Conservation (phyloP, 2,888 invertebrate genomes). For the Asteroscopus sphinx region DNA sequence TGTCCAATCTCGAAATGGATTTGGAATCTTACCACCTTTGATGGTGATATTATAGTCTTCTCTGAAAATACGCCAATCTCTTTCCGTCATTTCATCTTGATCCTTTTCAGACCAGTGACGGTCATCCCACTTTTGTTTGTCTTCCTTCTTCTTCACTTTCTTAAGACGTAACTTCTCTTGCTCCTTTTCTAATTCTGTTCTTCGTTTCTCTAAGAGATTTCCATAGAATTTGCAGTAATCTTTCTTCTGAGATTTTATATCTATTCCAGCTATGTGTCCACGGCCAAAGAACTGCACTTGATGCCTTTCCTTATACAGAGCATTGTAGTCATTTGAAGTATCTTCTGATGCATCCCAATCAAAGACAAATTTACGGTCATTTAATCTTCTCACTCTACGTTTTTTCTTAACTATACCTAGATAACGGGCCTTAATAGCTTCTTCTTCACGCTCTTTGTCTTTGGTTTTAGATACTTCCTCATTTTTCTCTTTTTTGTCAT, state of each 20-base stretch:
- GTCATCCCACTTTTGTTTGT: slow-evolving; percentile 99
- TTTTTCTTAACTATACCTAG: slow-evolving; percentile 98
- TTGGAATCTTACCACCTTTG: slow-evolving; percentile 99
- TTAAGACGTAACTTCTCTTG: slow-evolving; percentile 98
- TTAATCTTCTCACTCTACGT: slow-evolving; percentile 96
- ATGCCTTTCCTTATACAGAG: slow-evolving; percentile 98
- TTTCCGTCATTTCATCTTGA: slow-evolving; percentile 98
- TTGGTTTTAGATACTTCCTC: slow-evolving; percentile 91
- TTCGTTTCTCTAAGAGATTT: slow-evolving; percentile 97
- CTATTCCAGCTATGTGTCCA: slow-evolving; percentile 99
- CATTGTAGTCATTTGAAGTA: slow-evolving; percentile 99
- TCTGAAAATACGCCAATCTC: slow-evolving; percentile 99
- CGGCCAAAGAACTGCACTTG: slow-evolving; percentile 99
- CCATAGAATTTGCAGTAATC: slow-evolving; percentile 99
- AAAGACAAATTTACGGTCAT: slow-evolving; percentile 99
- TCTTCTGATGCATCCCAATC: slow-evolving; percentile 99
- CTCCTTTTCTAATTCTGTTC: slow-evolving; percentile 98
- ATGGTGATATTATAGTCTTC: slow-evolving; percentile 99
- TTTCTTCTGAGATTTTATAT: slow-evolving; percentile 98
- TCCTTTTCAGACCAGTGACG: slow-evolving; percentile 99
- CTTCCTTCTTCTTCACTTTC: slow-evolving; percentile 98
- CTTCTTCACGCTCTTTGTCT: slow-evolving; percentile 97
- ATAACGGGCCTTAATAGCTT: slow-evolving; percentile 98
- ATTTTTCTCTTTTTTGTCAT: slow-evolving; percentile 84
- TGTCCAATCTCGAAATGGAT: slow-evolving; percentile 98